These are phyloP conservation scores for Paracentrotus lividus DNA, from an alignment of 53 echinoderm and acorn worm species.

Conservation along the genomic window DNA sequence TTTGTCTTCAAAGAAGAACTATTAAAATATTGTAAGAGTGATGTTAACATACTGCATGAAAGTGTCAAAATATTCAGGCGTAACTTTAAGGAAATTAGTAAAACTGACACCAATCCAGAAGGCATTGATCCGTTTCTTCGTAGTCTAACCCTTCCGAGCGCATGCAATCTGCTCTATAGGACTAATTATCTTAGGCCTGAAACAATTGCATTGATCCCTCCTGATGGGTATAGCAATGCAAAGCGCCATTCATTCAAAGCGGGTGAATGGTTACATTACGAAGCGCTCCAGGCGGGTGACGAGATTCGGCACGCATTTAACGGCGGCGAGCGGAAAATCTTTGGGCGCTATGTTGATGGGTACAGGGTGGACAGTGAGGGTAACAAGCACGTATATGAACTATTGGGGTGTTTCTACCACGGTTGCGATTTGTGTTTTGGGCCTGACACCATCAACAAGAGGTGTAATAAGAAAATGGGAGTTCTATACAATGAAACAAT, in stretches of 20 bases:
- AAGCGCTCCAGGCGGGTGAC: neutral
- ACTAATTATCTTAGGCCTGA: slow-evolving; percentile 28
- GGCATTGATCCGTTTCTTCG: slow-evolving; percentile 36
- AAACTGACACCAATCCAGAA: neutral
- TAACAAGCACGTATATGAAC: neutral
- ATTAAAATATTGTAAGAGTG: slow-evolving; percentile 11
- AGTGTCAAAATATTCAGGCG: slow-evolving; percentile 15
- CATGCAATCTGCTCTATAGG: neutral
- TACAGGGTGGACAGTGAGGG: neutral
- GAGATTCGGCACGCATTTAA: slow-evolving; percentile 19
- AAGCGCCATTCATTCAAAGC: slow-evolving; percentile 25
- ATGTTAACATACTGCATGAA: slow-evolving; percentile 25
- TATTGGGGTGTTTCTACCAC: neutral
- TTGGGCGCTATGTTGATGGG: slow-evolving; percentile 3
- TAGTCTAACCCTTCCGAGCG: neutral
- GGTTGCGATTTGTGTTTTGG: neutral
- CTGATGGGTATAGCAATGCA: neutral
- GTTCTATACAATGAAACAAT: neutral
- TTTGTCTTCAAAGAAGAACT: slow-evolving; percentile 22
- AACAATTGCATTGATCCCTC: slow-evolving; percentile 31
- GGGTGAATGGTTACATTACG: slow-evolving; percentile 36
- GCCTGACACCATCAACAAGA: neutral
- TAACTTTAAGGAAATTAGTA: neutral
- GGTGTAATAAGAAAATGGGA: slow-evolving; percentile 6
- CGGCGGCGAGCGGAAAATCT: slow-evolving; percentile 11